Percentiles rank a stretch among this genome's conserved stretches.
Conservation (phyloP, 64 coral and sea anemone species). For the Actinia tenebrosa region DNA sequence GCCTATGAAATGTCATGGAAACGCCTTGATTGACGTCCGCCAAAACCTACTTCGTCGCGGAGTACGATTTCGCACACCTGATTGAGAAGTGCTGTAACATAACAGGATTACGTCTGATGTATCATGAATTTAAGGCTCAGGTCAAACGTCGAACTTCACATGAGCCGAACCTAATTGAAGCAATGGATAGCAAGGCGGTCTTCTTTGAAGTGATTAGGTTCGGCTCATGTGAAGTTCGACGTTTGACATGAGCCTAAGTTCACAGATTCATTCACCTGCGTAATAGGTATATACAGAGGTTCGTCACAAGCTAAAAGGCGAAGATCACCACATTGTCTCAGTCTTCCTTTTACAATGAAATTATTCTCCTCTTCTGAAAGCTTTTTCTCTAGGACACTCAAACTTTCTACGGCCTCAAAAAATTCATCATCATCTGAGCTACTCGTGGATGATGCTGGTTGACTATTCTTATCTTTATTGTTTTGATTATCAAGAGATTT, state of each 20-base stretch:
- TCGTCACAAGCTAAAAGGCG: constrained; percentile 66
- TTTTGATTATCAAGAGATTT: neutral
- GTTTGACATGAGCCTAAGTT: neutral
- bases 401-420: constrained; percentile 89
- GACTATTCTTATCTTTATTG: neutral
- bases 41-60: too few species aligned
- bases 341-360: constrained; percentile 52
- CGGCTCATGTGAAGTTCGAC: too few species aligned
- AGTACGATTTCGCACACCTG: too few species aligned
- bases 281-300: constrained; percentile 79
- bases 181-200: too few species aligned
- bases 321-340: constrained; percentile 79
- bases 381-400: constrained; percentile 40
- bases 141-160: too few species aligned
- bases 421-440: constrained; percentile 87
- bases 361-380: neutral
- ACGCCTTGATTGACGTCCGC: too few species aligned
- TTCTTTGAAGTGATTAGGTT: too few species aligned
- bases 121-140: too few species aligned
- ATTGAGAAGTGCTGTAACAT: too few species aligned
- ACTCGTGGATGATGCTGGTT: constrained; percentile 31
- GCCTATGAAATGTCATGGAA: too few species aligned
- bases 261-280: constrained; percentile 54
- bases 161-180: too few species aligned
- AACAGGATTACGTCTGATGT: too few species aligned